These are phyloP conservation scores for Okamejei kenojei DNA, from an alignment of 2,797 vertebrate species.

Conservation along the genomic window DNA sequence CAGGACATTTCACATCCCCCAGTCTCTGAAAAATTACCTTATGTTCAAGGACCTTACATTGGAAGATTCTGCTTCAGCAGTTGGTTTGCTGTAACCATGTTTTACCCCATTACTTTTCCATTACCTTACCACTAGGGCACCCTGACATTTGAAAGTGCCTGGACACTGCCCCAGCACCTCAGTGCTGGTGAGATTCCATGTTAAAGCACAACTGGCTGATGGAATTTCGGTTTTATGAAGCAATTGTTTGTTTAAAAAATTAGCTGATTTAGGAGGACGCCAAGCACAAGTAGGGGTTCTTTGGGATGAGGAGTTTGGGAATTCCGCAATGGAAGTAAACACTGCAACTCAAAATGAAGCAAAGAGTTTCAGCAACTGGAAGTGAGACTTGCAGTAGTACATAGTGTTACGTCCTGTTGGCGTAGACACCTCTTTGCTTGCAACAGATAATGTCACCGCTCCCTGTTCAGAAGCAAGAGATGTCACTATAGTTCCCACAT, in stretches of 20 bases:
- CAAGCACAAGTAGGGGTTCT: background rate
- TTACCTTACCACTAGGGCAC: background rate
- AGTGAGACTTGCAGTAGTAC: background rate
- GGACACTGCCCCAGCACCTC: background rate
- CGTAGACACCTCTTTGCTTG: background rate
- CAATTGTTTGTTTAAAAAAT: background rate
- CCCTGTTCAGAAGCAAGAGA: no score
- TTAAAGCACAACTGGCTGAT: background rate
- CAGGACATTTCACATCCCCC: constrained; percentile 45
- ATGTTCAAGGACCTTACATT: constrained; percentile 50
- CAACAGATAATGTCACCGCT: no score
- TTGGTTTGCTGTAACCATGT: background rate
- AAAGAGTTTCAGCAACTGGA: constrained; percentile 13
- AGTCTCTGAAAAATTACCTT: constrained; percentile 47
- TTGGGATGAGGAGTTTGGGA: background rate
- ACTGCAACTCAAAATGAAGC: background rate
- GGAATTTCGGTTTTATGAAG: background rate
- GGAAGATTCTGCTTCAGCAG: constrained; percentile 30
- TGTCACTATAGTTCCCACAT: background rate
- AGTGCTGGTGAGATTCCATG: background rate
- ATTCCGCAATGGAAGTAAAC: background rate
- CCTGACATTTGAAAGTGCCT: background rate
- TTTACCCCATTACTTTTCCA: background rate
- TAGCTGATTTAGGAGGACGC: background rate
- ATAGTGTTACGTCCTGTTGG: background rate